These are phyloP conservation scores for Sebastes paucispinis DNA, from an alignment of 2,797 vertebrate genomes.

Conservation along the genomic window DNA sequence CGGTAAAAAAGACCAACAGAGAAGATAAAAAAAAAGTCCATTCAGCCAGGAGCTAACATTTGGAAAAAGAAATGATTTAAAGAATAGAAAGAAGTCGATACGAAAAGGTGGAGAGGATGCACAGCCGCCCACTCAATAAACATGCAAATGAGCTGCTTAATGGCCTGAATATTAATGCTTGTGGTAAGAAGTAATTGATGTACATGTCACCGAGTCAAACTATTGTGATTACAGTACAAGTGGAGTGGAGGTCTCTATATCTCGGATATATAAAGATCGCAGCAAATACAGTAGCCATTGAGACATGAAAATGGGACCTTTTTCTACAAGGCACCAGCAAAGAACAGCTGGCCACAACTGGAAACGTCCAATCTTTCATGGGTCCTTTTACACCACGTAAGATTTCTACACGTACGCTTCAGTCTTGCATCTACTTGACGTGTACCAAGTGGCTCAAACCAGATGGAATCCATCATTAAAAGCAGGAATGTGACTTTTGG, in stretches of 20 bases:
- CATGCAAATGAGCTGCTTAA: constrained; percentile 76
- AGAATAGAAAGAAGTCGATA: constrained; percentile 30
- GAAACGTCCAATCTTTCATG: constrained; percentile 1
- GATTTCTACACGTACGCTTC: not conserved
- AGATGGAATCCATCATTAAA: constrained; percentile 29
- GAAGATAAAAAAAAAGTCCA: not conserved
- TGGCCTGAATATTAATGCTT: constrained; percentile 69
- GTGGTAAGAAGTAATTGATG: constrained; percentile 70
- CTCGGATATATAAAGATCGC: not conserved
- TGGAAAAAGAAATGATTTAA: constrained; percentile 39
- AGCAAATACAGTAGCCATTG: not conserved
- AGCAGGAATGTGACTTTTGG: constrained; percentile 9
- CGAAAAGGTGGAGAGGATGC: constrained; percentile 40
- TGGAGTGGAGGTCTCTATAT: not conserved
- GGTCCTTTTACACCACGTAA: not conserved
- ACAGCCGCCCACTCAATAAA: constrained; percentile 68
- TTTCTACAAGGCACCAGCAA: not conserved
- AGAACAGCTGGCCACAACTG: not conserved
- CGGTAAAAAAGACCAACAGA: not conserved
- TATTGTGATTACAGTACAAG: constrained; percentile 63
- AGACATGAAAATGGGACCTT: not conserved
- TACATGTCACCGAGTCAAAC: constrained; percentile 67
- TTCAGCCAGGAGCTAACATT: constrained; percentile 1
- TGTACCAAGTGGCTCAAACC: not conserved
- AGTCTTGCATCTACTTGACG: no score